phyloP scores from a whole-genome alignment of 2,113 vertebrate species.

The Nematolebias whitei region DNA sequence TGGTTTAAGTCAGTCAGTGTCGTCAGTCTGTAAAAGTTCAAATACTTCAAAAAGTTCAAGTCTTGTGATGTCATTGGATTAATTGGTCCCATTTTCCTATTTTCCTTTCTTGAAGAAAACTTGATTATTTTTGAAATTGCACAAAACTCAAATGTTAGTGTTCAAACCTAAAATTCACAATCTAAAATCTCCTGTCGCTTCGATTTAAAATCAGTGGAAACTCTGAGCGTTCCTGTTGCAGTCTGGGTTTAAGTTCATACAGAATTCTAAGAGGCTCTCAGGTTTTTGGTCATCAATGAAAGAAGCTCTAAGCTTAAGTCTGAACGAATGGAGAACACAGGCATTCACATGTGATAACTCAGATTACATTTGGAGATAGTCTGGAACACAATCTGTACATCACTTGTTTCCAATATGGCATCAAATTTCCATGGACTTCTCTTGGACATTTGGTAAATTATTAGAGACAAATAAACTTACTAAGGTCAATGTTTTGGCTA shows the following conservation, averaged over 20 bases:
- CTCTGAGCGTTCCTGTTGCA: slow-evolving; percentile 5
- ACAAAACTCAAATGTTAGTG: neutral
- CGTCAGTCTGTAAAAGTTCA: too few relatives aligned
- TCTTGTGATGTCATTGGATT: too few relatives aligned
- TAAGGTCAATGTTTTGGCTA: too few relatives aligned
- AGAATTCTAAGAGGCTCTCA: neutral
- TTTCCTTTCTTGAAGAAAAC: too few relatives aligned
- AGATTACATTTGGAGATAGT: neutral
- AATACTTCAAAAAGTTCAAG: too few relatives aligned
- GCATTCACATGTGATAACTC: neutral
- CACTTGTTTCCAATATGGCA: too few relatives aligned
- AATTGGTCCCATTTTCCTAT: neutral
- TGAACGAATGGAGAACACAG: neutral
- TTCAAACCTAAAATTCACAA: neutral
- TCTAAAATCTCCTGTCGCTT: neutral
- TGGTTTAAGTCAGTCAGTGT: too few relatives aligned
- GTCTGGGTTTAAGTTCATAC: neutral
- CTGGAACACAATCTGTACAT: neutral
- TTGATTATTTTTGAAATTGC: too few relatives aligned
- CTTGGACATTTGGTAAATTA: too few relatives aligned
- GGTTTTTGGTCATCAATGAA: neutral
- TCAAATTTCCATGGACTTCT: too few relatives aligned
- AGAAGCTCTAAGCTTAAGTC: too few relatives aligned
- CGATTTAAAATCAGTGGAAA: slow-evolving; percentile 2
- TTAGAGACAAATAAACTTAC: too few relatives aligned